Base-by-base conservation (phyloP, 2,113 vertebrate species). In the Ctenomys sociabilis region DNA sequence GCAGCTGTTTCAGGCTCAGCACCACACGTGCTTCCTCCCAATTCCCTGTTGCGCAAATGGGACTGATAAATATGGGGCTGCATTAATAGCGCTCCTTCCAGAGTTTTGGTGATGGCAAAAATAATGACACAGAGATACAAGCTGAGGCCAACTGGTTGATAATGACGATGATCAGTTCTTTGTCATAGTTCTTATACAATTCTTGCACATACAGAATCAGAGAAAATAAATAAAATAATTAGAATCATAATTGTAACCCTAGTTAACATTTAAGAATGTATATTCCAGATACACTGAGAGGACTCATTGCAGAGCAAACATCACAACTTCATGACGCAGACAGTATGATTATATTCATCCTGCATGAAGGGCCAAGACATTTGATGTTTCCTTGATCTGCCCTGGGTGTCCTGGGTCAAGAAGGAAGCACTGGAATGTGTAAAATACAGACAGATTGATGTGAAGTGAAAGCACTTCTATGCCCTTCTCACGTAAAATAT, bases 61-160 rank as follows among this genome's bases (percentile, higher is more conserved):
- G 88, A 26, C 59, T 88, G 72, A 91, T 96, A 91, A 92, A 68
- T 57, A 49, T 37, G 24, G 61, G 32, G 19, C 63, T 88, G 66
- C 28, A 52, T 96, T 92, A 92, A 85, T 4, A 91, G 57, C 78
- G 11, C 24, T 88, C 19, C 91, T 73, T 63, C 40, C 54, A 83
- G 83, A 88, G 57, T 88, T 85, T 93, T 83, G 95, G 45, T 22
- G 80, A 5, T 43, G 43, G 61, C 37, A 80, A 17, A 92, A 82
- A 82, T 88, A 75, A 88, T 40, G 52, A 73, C 16, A 35, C 9
- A 22, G 64, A 88, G n/a, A 32, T 73, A 64, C 2, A 68, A 70
- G 45, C 16, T 7, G 45, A 86, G 72, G 49, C 22, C 66, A 73
- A 26, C 22, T 37, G 35, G 22, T 19, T n/a, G 19, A 52, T 26